These are phyloP conservation scores for Phlogophora meticulosa DNA, from an alignment of 2,888 invertebrate species.

Conservation along the genomic window DNA sequence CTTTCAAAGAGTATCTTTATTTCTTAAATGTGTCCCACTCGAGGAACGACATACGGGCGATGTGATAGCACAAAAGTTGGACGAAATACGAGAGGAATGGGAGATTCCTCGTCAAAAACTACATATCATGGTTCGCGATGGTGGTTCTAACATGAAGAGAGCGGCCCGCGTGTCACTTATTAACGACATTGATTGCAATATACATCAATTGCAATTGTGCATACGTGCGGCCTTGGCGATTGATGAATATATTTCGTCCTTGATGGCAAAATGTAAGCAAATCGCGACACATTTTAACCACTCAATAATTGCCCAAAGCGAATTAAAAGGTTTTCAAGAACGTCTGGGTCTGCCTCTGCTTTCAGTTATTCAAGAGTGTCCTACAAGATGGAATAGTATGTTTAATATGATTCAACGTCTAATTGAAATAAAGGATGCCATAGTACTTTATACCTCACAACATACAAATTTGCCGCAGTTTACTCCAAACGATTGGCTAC, in stretches of 20 bases:
- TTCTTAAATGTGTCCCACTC: constrained; percentile 4
- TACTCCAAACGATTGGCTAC: background rate
- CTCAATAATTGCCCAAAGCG: background rate
- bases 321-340: background rate
- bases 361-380: background rate
- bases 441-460: background rate
- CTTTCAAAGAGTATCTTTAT: background rate
- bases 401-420: background rate
- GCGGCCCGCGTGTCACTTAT: background rate
- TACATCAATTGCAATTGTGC: constrained; percentile 1
- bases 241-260: background rate
- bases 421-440: background rate
- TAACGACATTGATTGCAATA: background rate
- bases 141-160: background rate
- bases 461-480: background rate
- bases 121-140: background rate
- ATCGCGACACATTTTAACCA: background rate
- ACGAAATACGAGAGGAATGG: constrained; percentile 4
- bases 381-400: background rate
- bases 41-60: constrained; percentile 1
- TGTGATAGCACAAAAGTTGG: background rate
- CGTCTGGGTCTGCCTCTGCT: background rate
- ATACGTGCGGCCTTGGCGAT: background rate
- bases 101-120: background rate
- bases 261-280: background rate